Evolutionary conservation across 2,797 vertebrate species (phyloP), one percentile per base, ranked within the genome.

Genomic region (Gymnodraco acuticeps): DNA sequence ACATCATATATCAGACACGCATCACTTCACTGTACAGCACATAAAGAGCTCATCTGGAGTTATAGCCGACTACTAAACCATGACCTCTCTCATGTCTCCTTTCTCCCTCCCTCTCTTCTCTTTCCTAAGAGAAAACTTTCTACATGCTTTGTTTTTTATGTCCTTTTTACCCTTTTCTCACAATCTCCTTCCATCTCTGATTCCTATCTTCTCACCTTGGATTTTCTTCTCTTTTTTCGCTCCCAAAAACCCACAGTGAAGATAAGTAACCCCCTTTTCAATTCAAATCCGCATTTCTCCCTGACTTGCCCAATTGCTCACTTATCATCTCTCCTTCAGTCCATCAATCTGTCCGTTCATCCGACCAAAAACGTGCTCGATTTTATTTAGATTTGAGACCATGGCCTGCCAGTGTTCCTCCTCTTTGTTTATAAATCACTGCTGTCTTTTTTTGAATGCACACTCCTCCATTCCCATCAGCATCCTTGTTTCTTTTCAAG

Each of bases 1-100:
- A 43, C 60, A 7, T 64, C 56, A 56, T 87, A 78, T 70, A 82
- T 90, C 85, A 91, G 47, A 79, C 80, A 68, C 31, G 0, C 70
- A 69, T 67, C 66, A 66, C 56, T 61, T 64, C 59, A 60, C 64
- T 43, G 31, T 60, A 61, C 70, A 43, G 64, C 71, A 55, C 77
- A 87, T 83, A 75, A 87, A 87, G 77, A 88, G 63, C 82, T 89
- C 80, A 83, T 79, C 64, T 60, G 65, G 75, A 89, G 77, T 88
- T 91, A 83, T 79, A 63, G 77, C 61, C 58, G 19, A 51, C 68
- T 48, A 33, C 70, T 66, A 85, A 82, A 77, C 59, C 43, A 3
- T 70, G 75, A 87, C 84, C 75, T 81, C 70, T 58, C 60, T 80
- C 68, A 5, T 65, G 52, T 56, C 27, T 27, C 62, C 23, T 43